These are phyloP conservation scores for Dolichomitus sp. DNA, from an alignment of 2,888 invertebrate genomes.

Conservation along the genomic window DNA sequence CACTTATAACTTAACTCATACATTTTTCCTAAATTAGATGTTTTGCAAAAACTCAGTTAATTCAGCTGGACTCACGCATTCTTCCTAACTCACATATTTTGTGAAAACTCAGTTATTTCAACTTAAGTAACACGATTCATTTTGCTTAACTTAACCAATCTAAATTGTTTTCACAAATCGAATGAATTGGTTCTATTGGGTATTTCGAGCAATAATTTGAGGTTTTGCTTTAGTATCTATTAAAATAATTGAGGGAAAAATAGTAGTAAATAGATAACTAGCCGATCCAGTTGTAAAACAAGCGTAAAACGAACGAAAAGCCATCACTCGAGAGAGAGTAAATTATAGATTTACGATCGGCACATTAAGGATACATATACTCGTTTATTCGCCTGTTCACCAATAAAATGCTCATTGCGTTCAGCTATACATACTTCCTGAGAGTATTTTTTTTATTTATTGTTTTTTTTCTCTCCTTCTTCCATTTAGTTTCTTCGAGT, in stretches of 20 bases:
- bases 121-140: neutral
- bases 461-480: conserved; percentile 29
- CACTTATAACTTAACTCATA: neutral
- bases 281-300: neutral
- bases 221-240: neutral
- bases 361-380: conserved; percentile 32
- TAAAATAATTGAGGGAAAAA: conserved; percentile 29
- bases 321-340: conserved; percentile 32
- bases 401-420: conserved; percentile 7
- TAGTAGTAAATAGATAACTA: conserved; percentile 18
- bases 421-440: conserved; percentile 19
- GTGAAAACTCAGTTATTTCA: neutral
- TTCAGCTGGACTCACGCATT: neutral
- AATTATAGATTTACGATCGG: conserved; percentile 51
- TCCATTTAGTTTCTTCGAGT: conserved; percentile 52
- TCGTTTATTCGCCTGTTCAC: conserved; percentile 20
- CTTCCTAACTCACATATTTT: neutral
- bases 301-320: conserved; percentile 26
- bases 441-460: conserved; percentile 28
- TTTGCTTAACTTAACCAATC: neutral
- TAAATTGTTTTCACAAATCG: neutral
- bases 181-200: neutral
- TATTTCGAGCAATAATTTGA: neutral
- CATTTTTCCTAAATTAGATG: neutral
- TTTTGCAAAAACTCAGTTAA: neutral